A percentile compares a stretch with the other conserved stretches of the same genome.
Evolutionary conservation across 2,113 vertebrate species (phyloP).

Genomic region (Gallinago media): DNA sequence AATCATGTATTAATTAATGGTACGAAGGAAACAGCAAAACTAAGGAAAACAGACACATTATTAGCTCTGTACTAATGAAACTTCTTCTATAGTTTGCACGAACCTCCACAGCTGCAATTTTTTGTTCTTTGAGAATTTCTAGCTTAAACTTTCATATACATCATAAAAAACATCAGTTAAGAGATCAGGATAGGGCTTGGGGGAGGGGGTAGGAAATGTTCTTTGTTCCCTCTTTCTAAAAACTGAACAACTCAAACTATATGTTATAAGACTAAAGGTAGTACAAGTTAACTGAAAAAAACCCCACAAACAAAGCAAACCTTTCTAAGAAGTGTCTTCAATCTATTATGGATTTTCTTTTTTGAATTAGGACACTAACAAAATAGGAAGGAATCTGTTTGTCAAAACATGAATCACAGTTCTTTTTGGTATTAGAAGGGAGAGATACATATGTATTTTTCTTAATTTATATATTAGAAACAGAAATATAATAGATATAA

Average conservation of each 20-base stretch:
- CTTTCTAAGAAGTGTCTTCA: background rate
- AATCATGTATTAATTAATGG: background rate
- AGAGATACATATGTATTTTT: background rate
- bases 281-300: background rate
- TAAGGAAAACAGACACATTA: background rate
- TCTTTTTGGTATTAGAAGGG: background rate
- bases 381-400: background rate
- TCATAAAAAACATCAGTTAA: background rate
- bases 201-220: background rate
- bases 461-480: background rate
- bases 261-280: background rate
- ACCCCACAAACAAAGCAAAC: background rate
- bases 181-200: background rate
- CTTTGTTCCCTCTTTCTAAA: constrained; percentile 32
- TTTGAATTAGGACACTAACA: background rate
- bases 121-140: background rate
- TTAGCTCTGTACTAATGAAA: background rate
- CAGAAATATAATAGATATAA: background rate
- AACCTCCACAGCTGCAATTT: background rate
- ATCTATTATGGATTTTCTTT: background rate
- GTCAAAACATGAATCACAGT: background rate
- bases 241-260: background rate
- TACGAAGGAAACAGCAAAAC: background rate
- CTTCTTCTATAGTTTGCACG: background rate
- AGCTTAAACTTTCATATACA: background rate